Conservation (phyloP, 2,797 vertebrate genomes). For the Notamacropus eugenii region DNA sequence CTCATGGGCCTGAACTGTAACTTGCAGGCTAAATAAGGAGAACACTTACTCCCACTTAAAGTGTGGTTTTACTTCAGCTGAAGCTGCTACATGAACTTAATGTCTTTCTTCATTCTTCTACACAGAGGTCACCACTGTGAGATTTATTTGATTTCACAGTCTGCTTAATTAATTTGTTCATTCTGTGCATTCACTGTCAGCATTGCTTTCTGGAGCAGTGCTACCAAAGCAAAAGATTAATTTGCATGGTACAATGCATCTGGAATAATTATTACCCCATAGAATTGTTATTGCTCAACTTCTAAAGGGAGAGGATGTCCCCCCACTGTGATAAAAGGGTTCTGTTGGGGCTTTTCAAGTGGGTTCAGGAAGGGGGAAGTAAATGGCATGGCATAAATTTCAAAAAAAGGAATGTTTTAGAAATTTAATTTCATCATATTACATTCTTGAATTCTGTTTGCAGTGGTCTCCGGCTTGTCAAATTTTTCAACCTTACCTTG, state of each 20-base stretch:
- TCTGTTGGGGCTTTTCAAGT: slow-evolving; percentile 69
- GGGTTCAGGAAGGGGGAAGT: slow-evolving; percentile 56
- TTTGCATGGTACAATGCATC: slow-evolving; percentile 81
- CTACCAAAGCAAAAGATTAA: slow-evolving; percentile 79
- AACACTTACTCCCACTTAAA: slow-evolving; percentile 52
- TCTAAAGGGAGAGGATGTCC: slow-evolving; percentile 79
- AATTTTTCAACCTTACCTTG: neutral
- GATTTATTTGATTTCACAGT: slow-evolving; percentile 84
- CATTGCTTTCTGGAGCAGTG: slow-evolving; percentile 70
- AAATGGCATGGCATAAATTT: slow-evolving; percentile 7
- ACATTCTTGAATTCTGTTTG: neutral
- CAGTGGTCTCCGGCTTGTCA: neutral
- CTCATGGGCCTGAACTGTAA: neutral
- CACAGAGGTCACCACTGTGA: slow-evolving; percentile 80
- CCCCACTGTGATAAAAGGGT: slow-evolving; percentile 78
- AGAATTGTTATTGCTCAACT: slow-evolving; percentile 82
- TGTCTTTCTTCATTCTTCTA: slow-evolving; percentile 72
- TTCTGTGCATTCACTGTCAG: slow-evolving; percentile 75
- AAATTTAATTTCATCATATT: slow-evolving; percentile 57
- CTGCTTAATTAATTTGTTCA: slow-evolving; percentile 85
- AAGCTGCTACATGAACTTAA: slow-evolving; percentile 69
- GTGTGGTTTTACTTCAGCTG: slow-evolving; percentile 71
- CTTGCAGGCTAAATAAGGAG: slow-evolving; percentile 60
- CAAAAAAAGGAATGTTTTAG: slow-evolving; percentile 32
- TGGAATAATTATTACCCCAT: slow-evolving; percentile 83